Conservation (phyloP, 2,797 vertebrate species). For the Martes flavigula region DNA sequence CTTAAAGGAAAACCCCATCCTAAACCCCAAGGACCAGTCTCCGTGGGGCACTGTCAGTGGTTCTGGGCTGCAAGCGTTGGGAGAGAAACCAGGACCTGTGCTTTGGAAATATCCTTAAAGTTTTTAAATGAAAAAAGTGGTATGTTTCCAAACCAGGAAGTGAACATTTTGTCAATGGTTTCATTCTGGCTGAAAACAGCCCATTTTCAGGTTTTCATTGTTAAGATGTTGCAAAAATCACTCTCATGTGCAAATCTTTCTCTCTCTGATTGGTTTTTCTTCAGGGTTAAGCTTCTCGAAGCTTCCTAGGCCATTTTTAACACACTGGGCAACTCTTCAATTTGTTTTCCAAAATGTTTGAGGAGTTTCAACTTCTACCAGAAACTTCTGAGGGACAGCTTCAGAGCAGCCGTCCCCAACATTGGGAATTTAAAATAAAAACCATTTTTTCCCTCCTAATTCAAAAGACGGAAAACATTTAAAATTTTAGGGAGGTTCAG, state of each 20-base stretch:
- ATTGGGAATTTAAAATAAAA: not conserved
- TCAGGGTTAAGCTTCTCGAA: not conserved
- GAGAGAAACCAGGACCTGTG: not conserved
- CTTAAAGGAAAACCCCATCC: not conserved
- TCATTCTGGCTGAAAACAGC: not conserved
- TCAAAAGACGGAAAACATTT: not conserved
- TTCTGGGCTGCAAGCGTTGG: not conserved
- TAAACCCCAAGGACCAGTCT: not conserved
- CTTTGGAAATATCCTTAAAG: not conserved
- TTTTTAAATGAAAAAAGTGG: not conserved
- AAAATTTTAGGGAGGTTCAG: not conserved
- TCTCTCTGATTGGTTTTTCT: not conserved
- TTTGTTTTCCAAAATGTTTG: not conserved
- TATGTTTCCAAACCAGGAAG: not conserved
- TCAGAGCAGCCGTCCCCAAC: not conserved
- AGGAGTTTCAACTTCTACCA: not conserved
- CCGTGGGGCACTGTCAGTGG: fast-evolving
- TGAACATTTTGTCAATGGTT: not conserved
- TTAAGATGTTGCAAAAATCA: not conserved
- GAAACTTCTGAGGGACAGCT: not conserved
- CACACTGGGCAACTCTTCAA: not conserved
- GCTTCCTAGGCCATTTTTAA: not conserved
- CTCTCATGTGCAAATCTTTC: not conserved
- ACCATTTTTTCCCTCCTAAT: not conserved
- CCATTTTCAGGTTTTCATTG: not conserved